These are phyloP conservation scores for Bombus waltoni DNA, from an alignment of 1,140 invertebrate species.

Conservation along the genomic window DNA sequence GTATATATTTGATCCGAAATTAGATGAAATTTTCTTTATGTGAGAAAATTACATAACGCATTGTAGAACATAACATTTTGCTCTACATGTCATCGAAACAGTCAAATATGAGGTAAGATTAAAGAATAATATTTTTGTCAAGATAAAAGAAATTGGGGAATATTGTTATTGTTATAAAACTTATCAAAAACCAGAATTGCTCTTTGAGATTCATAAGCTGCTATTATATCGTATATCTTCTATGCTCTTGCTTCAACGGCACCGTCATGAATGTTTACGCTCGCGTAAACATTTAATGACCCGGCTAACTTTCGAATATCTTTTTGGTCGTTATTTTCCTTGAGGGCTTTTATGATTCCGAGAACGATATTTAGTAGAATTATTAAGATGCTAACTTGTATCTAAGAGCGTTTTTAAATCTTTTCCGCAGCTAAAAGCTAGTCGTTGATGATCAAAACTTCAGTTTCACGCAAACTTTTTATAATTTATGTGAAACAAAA, in stretches of 20 bases:
- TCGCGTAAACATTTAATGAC: slow-evolving; percentile 46
- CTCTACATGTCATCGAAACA: not conserved
- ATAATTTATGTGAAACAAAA: not conserved
- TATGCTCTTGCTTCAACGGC: slow-evolving; percentile 22
- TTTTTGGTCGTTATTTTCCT: slow-evolving; percentile 21
- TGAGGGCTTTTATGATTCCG: not conserved
- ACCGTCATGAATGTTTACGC: slow-evolving; percentile 38
- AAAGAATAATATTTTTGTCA: not conserved
- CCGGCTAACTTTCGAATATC: slow-evolving; percentile 35
- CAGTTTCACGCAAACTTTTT: not conserved
- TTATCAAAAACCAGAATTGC: not conserved
- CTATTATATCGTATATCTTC: not conserved
- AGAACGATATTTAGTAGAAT: slow-evolving; percentile 4
- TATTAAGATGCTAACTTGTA: not conserved
- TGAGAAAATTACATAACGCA: too few relatives aligned
- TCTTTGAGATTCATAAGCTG: slow-evolving; percentile 15
- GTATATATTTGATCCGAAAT: not conserved
- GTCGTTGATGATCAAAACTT: too few relatives aligned
- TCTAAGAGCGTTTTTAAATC: not conserved
- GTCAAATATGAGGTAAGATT: not conserved
- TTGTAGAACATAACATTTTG: too few relatives aligned
- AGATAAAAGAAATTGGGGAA: not conserved
- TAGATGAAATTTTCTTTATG: too few relatives aligned
- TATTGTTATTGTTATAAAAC: not conserved
- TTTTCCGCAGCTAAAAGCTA: not conserved